Conservation (phyloP, 1,140 invertebrate species). For the Drosophila baimaii region DNA sequence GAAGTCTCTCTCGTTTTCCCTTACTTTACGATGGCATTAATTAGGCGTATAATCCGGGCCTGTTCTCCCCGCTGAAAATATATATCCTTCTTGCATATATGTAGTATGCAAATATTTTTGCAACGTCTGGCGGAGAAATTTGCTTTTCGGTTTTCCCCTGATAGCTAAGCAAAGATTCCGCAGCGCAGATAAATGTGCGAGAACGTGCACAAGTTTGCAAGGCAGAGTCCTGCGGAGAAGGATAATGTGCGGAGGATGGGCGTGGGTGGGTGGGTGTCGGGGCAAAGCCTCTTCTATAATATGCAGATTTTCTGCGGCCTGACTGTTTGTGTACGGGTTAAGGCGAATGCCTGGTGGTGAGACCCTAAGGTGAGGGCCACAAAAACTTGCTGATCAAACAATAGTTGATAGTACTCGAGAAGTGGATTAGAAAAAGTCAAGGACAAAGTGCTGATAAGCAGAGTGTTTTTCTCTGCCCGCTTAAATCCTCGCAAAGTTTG, state of each 20-base stretch:
- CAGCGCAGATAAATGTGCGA: conserved; percentile 68
- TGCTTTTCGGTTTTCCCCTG: conserved; percentile 40
- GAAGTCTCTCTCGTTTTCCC: conserved; percentile 11
- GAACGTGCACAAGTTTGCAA: conserved; percentile 73
- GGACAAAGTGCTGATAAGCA: conserved; percentile 22
- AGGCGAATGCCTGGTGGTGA: conserved; percentile 17
- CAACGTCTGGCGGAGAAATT: conserved; percentile 41
- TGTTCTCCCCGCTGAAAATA: conserved; percentile 1
- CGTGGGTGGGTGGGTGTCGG: conserved; percentile 8
- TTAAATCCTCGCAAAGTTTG: conserved; percentile 9
- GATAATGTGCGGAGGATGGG: conserved; percentile 8
- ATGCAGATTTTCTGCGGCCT: conserved; percentile 70
- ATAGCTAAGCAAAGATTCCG: conserved; percentile 63
- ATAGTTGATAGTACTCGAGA: conserved; percentile 34
- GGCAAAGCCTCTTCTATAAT: conserved; percentile 30
- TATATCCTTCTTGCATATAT: conserved; percentile 23
- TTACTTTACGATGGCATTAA: conserved; percentile 42
- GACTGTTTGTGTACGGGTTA: conserved; percentile 28
- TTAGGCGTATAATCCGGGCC: conserved; percentile 50
- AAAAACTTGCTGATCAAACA: conserved; percentile 46
- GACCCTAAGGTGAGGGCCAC: conserved; percentile 21
- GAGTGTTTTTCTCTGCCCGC: conserved; percentile 14
- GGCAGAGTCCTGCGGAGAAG: conserved; percentile 23
- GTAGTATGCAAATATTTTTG: conserved; percentile 57
- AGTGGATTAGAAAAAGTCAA: conserved; percentile 34